These are phyloP conservation scores for Pollenia amentaria DNA, from an alignment of 2,888 invertebrate genomes.

Conservation along the genomic window DNA sequence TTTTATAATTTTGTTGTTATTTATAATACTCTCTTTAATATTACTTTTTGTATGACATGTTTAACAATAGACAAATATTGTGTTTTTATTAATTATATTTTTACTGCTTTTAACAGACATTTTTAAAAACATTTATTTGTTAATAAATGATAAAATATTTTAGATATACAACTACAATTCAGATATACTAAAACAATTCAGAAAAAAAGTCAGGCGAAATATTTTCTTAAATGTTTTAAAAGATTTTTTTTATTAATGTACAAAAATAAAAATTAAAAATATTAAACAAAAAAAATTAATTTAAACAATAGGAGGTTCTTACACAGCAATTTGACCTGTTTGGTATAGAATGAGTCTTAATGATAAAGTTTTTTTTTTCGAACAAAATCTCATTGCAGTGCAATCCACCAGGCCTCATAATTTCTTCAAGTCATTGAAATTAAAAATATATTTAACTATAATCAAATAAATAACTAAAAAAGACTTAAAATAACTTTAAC, in stretches of 20 bases:
- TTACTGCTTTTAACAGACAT: constrained; percentile 9
- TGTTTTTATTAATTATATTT: constrained; percentile 16
- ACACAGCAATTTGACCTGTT: not conserved
- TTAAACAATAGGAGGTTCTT: constrained; percentile 38
- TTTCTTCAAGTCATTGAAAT: constrained; percentile 45
- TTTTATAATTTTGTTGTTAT: constrained; percentile 4
- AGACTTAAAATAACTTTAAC: constrained; percentile 43
- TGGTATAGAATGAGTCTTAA: not conserved
- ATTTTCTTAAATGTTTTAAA: not conserved
- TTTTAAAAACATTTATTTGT: not conserved
- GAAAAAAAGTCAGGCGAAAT: not conserved
- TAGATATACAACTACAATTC: too few species aligned
- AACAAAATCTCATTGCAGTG: not conserved
- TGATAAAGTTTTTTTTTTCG: not conserved
- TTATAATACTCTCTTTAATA: constrained; percentile 56
- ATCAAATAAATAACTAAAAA: constrained; percentile 67
- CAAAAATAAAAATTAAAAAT: constrained; percentile 9
- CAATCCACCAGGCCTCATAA: constrained; percentile 44
- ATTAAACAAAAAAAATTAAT: not conserved
- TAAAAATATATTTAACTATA: constrained; percentile 61
- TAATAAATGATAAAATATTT: too few species aligned
- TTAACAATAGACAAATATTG: constrained; percentile 56
- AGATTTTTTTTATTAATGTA: not conserved
- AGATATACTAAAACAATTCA: not conserved
- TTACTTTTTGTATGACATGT: constrained; percentile 55